These are phyloP conservation scores for Euura saliciscinereae DNA, from an alignment of 1,140 invertebrate genomes.

Conservation along the genomic window DNA sequence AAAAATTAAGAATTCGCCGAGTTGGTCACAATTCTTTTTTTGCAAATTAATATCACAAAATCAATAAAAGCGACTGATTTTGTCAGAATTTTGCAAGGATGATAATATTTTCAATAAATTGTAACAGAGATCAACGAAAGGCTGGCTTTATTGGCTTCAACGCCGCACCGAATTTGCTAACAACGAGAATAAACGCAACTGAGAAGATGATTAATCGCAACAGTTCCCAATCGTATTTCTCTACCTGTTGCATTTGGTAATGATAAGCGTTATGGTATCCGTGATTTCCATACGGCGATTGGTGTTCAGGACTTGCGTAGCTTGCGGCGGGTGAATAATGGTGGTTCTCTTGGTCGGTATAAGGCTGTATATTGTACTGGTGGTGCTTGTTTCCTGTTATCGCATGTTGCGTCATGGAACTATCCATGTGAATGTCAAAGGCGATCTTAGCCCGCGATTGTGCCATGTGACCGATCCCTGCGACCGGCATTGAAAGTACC, in stretches of 20 bases:
- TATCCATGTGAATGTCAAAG: conserved; percentile 68
- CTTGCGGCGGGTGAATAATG: conserved; percentile 33
- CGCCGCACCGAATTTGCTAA: too few relatives aligned
- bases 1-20: too few relatives aligned
- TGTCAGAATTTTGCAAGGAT: too few relatives aligned
- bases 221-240: not conserved
- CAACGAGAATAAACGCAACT: too few relatives aligned
- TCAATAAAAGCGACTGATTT: too few relatives aligned
- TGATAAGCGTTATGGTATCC: conserved; percentile 47
- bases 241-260: conserved; percentile 40
- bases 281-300: conserved; percentile 44
- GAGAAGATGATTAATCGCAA: too few relatives aligned
- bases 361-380: conserved; percentile 42
- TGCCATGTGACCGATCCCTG: conserved; percentile 37
- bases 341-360: conserved; percentile 52
- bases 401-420: conserved; percentile 61
- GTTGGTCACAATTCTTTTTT: too few relatives aligned
- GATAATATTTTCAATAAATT: too few relatives aligned
- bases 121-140: too few relatives aligned
- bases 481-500: conserved; percentile 28
- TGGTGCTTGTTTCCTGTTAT: conserved; percentile 49
- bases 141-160: too few relatives aligned
- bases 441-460: conserved; percentile 41
- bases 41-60: too few relatives aligned
- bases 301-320: conserved; percentile 34